Evolutionary conservation across 2,797 vertebrate genomes (phyloP).

Genomic region (Urosaurus nigricauda): DNA sequence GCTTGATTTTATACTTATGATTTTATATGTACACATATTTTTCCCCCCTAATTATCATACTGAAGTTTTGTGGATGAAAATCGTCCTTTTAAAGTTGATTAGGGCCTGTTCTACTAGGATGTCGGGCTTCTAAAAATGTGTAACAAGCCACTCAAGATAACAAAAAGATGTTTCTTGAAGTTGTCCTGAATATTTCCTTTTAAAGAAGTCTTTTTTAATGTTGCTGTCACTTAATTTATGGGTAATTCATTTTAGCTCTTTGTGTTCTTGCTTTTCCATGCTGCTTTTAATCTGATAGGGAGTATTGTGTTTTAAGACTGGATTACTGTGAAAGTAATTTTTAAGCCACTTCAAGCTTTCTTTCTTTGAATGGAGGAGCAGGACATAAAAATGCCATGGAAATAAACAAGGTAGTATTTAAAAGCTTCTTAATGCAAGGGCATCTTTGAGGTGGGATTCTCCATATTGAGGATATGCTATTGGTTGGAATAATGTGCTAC

Average conservation of each 20-base stretch:
- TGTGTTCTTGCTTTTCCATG: background rate
- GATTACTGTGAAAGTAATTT: background rate
- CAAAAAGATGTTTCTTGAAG: background rate
- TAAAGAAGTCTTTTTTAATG: background rate
- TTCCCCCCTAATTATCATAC: slow-evolving; percentile 37
- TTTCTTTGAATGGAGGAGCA: background rate
- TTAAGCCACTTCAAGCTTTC: background rate
- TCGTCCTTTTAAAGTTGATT: background rate
- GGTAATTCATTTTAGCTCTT: too few relatives aligned
- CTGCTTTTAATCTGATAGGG: background rate
- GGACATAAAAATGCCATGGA: background rate
- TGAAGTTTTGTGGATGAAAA: slow-evolving; percentile 48
- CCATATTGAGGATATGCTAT: too few relatives aligned
- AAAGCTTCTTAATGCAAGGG: background rate
- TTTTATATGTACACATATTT: too few relatives aligned
- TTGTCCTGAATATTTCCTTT: background rate
- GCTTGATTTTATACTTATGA: slow-evolving; percentile 57
- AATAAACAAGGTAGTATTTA: background rate
- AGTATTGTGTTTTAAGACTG: background rate
- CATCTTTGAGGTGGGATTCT: background rate
- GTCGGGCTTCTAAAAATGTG: background rate
- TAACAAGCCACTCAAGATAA: background rate
- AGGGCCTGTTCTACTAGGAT: background rate
- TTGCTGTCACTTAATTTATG: too few relatives aligned
- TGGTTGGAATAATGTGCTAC: too few relatives aligned